Base-by-base conservation (phyloP, 2,113 vertebrate genomes). In the Gymnocephalus cernua region DNA sequence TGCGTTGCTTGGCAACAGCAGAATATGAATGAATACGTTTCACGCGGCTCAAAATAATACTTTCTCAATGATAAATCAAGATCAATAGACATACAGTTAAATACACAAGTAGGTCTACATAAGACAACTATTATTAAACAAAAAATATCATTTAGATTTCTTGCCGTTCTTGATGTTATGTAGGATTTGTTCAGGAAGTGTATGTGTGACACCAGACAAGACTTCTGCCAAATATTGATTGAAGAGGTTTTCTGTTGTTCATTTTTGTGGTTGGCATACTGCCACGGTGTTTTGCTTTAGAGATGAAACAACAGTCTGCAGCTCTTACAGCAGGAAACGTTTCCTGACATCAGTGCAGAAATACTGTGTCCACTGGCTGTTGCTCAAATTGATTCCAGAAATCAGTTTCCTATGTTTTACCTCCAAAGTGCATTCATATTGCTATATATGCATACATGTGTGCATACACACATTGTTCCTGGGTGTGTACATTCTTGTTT, bases 261-360 rank as follows among this genome's bases (percentile, higher is more conserved):
- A n/a, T n/a, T 25, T 12, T 23, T 80, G 63, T 74, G 77, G 74
- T 74, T 72, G 25, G 29, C 62, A 50, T 21, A 4, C 21, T 62
- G 6, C 35, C 8, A 2, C 25, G 23, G 7, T 48, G 7, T 38
- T 11, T 35, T 54, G 41, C 3, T 66, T 56, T 9, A 38, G 38
- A 74, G 9, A 54, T 56, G 32, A 77, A 45, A 54, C 56, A 68
- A 6, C 48, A 77, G 18, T 69, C n/a, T 68, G 74, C 68, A 74
- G 13, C 38, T 73, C 27, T 23, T 14, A 48, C 51, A 64, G 23
- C 67, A 82, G 54, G 51, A 54, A 48, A 14, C 0, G 35, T 70
- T 61, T 66, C 74, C 21, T 74, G 35, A 27, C 14, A 74, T 41
- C 12, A 41, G 18, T 41, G 53, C 14, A 16, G 23, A 74, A 35